These are phyloP conservation scores for Brachypalpus laphriformis DNA, from an alignment of 2,888 invertebrate genomes.

Conservation along the genomic window DNA sequence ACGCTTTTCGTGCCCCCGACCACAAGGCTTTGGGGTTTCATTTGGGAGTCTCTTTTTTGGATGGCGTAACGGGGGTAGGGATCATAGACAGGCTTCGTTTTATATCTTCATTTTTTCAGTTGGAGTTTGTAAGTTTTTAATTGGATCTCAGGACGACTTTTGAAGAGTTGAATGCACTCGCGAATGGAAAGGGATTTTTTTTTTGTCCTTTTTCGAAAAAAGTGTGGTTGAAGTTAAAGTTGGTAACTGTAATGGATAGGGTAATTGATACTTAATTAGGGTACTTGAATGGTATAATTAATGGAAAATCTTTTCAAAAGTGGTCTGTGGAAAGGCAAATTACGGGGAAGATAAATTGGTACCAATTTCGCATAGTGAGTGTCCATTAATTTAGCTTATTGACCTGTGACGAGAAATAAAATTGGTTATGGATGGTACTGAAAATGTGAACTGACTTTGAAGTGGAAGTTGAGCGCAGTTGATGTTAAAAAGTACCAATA, in stretches of 20 bases:
- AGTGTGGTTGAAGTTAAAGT: conserved; percentile 2
- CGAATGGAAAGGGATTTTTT: conserved; percentile 5
- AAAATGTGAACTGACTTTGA: background rate
- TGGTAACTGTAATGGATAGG: conserved; percentile 39
- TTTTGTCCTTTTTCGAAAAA: background rate
- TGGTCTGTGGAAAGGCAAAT: conserved; percentile 2
- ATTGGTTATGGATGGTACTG: background rate
- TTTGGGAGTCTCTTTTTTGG: background rate
- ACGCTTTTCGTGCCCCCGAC: no score
- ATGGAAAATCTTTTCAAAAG: conserved; percentile 44
- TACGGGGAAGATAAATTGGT: conserved; percentile 18
- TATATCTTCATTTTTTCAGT: conserved; percentile 6
- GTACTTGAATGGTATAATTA: conserved; percentile 59
- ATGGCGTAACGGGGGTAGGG: background rate
- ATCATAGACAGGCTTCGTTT: conserved; percentile 11
- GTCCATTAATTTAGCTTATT: conserved; percentile 16
- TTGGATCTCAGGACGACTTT: conserved; percentile 42
- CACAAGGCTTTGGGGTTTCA: conserved; percentile 17
- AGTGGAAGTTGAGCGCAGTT: background rate
- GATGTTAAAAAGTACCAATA: background rate
- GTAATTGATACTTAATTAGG: conserved; percentile 71
- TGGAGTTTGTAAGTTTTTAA: conserved; percentile 37
- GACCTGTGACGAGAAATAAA: background rate
- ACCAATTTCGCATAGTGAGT: conserved; percentile 9
- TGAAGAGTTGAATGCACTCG: conserved; percentile 69